Percentiles rank a stretch among this genome's conserved stretches.
Evolutionary conservation across 2,888 invertebrate genomes (phyloP).

Genomic region (Molanna angustata): DNA sequence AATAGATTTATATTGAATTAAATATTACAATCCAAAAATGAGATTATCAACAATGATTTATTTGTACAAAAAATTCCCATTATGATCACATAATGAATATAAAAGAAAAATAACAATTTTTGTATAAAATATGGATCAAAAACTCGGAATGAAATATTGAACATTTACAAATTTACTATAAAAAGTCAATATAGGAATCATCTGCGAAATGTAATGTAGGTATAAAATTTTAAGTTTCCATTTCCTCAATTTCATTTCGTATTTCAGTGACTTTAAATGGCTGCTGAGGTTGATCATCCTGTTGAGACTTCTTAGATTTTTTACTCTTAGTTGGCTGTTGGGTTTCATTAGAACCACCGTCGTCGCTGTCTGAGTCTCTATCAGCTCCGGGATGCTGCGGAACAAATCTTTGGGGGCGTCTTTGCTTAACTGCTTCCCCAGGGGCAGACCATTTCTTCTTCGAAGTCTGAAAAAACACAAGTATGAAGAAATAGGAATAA

Average conservation of each 20-base stretch:
- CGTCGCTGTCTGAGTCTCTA: constrained; percentile 62
- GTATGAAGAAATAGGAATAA: no score
- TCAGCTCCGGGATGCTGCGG: constrained; percentile 65
- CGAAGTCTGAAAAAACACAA: constrained; percentile 44
- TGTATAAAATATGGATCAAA: no score
- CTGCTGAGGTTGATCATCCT: constrained; percentile 19
- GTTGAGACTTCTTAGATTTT: constrained; percentile 15
- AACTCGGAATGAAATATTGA: no score
- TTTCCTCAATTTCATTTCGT: constrained; percentile 49
- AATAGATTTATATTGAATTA: no score
- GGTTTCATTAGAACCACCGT: constrained; percentile 41
- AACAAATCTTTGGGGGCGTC: constrained; percentile 56
- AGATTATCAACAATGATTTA: no score
- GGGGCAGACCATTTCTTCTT: constrained; percentile 61
- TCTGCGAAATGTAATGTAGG: no score
- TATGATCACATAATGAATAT: no score
- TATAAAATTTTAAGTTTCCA: constrained; percentile 18
- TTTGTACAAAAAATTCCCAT: no score
- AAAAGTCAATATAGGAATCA: no score
- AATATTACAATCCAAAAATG: no score
- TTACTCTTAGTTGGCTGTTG: constrained; percentile 11
- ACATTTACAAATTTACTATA: no score
- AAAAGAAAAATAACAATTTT: no score
- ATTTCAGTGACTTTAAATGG: constrained; percentile 49
- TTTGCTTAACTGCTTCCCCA: constrained; percentile 52